Conservation (phyloP, 1,140 invertebrate genomes). For the Cotesia typhae region DNA sequence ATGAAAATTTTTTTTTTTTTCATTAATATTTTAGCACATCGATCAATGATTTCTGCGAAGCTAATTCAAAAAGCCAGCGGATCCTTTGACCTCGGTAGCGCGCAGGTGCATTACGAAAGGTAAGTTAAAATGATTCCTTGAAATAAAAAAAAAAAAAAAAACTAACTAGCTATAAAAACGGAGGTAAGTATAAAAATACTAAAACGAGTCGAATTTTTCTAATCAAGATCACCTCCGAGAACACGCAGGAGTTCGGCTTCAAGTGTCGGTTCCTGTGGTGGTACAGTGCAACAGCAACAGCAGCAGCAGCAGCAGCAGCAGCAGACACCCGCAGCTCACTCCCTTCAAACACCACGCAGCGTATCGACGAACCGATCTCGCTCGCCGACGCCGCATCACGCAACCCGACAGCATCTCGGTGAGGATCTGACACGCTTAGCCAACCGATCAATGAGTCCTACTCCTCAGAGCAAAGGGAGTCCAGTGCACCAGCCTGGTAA, state of each 20-base stretch:
- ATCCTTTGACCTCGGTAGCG: constrained; percentile 76
- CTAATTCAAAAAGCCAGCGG: constrained; percentile 70
- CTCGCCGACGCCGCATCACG: constrained; percentile 65
- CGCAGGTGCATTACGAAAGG: constrained; percentile 87
- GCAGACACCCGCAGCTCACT: constrained; percentile 52
- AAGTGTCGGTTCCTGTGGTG: constrained; percentile 63
- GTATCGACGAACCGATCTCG: constrained; percentile 63
- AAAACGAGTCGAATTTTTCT: constrained; percentile 36
- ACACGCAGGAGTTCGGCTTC: constrained; percentile 68
- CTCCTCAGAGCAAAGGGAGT: constrained; percentile 55
- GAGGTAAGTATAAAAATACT: constrained; percentile 4
- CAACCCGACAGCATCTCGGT: constrained; percentile 43
- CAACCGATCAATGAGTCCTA: constrained; percentile 64
- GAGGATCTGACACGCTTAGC: constrained; percentile 61
- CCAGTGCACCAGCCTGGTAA: constrained; percentile 44
- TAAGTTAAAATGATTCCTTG: constrained; percentile 49
- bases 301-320: constrained; percentile 53
- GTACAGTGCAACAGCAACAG: constrained; percentile 47
- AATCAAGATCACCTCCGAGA: constrained; percentile 66
- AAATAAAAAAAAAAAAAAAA: too few species aligned
- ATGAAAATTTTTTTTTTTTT: constrained; percentile 2
- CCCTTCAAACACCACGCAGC: constrained; percentile 56
- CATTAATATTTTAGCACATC: constrained; percentile 63
- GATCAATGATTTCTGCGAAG: constrained; percentile 68
- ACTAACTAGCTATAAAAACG: neutral